Percentiles rank a stretch among this genome's conserved stretches.
Evolutionary conservation across 2,797 vertebrate genomes (phyloP).

Genomic region (Trachops cirrhosus): DNA sequence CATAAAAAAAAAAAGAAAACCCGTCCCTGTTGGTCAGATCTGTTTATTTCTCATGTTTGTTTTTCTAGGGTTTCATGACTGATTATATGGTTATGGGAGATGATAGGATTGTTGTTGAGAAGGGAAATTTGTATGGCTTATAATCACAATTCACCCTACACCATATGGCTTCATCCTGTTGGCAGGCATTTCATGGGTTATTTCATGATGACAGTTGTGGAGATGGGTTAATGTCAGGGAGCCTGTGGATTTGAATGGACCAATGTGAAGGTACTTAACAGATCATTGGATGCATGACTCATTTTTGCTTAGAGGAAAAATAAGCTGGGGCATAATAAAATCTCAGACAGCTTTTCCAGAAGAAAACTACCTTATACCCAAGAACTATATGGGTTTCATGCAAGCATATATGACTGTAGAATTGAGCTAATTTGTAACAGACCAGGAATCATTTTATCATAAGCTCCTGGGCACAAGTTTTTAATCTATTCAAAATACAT

Average conservation of each 20-base stretch:
- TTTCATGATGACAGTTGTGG: neutral
- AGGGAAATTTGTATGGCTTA: slow-evolving; percentile 11
- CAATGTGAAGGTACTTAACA: neutral
- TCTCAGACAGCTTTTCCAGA: slow-evolving; percentile 20
- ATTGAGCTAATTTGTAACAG: slow-evolving; percentile 5
- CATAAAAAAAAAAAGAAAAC: neutral
- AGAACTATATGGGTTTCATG: slow-evolving; percentile 8
- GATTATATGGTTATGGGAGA: neutral
- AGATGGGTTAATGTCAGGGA: slow-evolving; percentile 17
- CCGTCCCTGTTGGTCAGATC: neutral
- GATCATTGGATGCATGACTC: neutral
- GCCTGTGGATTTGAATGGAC: slow-evolving; percentile 23
- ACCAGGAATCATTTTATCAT: neutral
- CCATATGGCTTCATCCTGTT: slow-evolving; percentile 57
- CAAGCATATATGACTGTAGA: neutral
- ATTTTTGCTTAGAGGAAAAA: slow-evolving; percentile 43
- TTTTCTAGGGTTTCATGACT: neutral
- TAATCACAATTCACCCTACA: slow-evolving; percentile 32
- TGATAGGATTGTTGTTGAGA: neutral
- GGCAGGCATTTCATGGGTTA: slow-evolving; percentile 63
- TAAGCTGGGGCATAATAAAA: slow-evolving; percentile 6
- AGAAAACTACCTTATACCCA: slow-evolving; percentile 21
- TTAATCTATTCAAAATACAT: slow-evolving; percentile 20
- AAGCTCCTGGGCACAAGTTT: neutral
- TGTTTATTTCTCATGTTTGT: slow-evolving; percentile 20